A percentile compares a stretch with the other conserved stretches of the same genome.
Evolutionary conservation across 2,113 vertebrate species (phyloP).

Genomic region (Brachyhypopomus occidentalis): DNA sequence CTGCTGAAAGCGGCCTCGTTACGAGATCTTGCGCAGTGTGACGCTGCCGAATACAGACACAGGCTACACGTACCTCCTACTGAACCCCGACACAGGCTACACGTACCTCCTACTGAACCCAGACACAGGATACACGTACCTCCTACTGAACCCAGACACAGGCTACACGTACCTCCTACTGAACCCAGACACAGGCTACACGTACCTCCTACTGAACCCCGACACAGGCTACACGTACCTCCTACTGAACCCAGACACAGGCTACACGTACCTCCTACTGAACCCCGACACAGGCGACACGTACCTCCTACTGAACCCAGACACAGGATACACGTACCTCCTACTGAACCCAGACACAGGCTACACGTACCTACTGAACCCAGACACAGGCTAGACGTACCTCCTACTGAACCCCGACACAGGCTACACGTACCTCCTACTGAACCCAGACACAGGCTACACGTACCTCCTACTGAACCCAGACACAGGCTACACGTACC

Average conservation of each 20-base stretch:
- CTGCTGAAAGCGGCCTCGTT: not conserved
- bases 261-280: conserved; percentile 55
- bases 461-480: conserved; percentile 54
- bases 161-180: conserved; percentile 54
- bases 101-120: conserved; percentile 54
- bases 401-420: conserved; percentile 58
- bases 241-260: conserved; percentile 58
- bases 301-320: conserved; percentile 54
- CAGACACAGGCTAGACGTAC: conserved; percentile 8
- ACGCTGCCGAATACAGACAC: conserved; percentile 1
- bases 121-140: conserved; percentile 11
- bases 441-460: conserved; percentile 12
- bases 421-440: conserved; percentile 55
- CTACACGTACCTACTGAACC: not conserved
- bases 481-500: conserved; percentile 15
- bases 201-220: conserved; percentile 54
- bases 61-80: not conserved
- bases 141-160: conserved; percentile 58
- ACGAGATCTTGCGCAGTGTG: conserved; percentile 50
- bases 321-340: conserved; percentile 48
- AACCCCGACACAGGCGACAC: conserved; percentile 8
- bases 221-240: conserved; percentile 16
- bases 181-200: conserved; percentile 12
- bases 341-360: conserved; percentile 48
- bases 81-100: not conserved